Evolutionary conservation across 2,888 invertebrate species (phyloP).

Genomic region (Pammene fasciana): DNA sequence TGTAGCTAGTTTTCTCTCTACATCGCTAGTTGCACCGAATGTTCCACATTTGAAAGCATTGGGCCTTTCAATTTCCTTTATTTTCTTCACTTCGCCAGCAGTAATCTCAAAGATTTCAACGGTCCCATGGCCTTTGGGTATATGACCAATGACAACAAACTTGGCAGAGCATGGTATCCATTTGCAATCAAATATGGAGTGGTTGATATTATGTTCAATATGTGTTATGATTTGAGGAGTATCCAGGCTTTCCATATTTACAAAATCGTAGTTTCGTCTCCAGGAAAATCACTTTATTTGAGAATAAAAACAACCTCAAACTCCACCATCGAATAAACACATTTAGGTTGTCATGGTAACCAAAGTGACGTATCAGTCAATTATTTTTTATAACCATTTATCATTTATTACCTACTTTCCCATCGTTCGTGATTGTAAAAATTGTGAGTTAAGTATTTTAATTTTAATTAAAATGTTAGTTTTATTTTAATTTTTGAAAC

Average conservation of each 20-base stretch:
- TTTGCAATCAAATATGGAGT: constrained; percentile 95
- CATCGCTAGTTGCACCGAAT: constrained; percentile 93
- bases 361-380: constrained; percentile 18
- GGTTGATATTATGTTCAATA: constrained; percentile 91
- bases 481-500: too few species aligned
- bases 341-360: constrained; percentile 62
- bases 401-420: too few species aligned
- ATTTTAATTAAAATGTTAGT: too few species aligned
- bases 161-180: constrained; percentile 98
- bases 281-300: constrained; percentile 14
- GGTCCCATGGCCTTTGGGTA: constrained; percentile 93
- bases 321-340: constrained; percentile 53
- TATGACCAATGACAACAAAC: constrained; percentile 93
- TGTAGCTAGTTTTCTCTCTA: constrained; percentile 92
- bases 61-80: constrained; percentile 90
- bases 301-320: constrained; percentile 51
- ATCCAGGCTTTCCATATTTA: constrained; percentile 74
- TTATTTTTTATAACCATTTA: not conserved
- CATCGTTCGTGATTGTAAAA: too few species aligned
- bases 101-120: constrained; percentile 91
- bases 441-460: too few species aligned
- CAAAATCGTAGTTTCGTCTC: constrained; percentile 15
- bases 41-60: constrained; percentile 96
- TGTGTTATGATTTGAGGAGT: constrained; percentile 96
- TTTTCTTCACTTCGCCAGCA: constrained; percentile 86